These are phyloP conservation scores for Lepidochrysops patricia DNA, from an alignment of 2,888 invertebrate species.

Conservation along the genomic window DNA sequence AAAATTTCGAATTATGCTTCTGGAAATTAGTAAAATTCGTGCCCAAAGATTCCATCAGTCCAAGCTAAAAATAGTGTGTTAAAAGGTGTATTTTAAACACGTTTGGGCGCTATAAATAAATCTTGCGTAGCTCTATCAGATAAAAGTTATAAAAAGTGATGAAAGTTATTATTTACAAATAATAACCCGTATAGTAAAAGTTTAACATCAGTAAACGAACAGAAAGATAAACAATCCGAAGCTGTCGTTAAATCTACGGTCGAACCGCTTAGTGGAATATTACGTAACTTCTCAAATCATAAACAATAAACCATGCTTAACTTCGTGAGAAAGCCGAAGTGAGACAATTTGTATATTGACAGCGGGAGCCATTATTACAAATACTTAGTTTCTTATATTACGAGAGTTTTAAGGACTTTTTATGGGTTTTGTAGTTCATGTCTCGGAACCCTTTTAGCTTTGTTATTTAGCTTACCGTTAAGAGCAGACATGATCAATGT, in stretches of 20 bases:
- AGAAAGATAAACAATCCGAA: not conserved
- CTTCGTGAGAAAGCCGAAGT: conserved; percentile 1
- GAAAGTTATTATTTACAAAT: not conserved
- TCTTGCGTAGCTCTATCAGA: too few relatives aligned
- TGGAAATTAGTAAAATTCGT: too few relatives aligned
- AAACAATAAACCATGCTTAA: conserved; percentile 1
- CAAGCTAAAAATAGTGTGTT: too few relatives aligned
- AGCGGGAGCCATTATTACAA: not conserved
- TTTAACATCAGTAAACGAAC: not conserved
- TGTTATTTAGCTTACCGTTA: not conserved
- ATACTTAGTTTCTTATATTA: conserved; percentile 1
- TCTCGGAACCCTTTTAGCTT: too few relatives aligned
- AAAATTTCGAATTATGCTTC: too few relatives aligned
- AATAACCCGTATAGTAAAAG: not conserved
- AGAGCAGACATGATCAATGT: too few relatives aligned
- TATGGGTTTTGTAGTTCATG: too few relatives aligned
- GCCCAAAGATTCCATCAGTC: too few relatives aligned
- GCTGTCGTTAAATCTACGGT: not conserved
- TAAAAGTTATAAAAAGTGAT: too few relatives aligned
- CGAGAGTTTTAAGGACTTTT: not conserved
- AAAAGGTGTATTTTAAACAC: not conserved
- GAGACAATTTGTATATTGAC: not conserved
- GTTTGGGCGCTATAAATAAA: too few relatives aligned
- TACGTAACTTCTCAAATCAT: conserved; percentile 2
- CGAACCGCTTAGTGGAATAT: not conserved